Evolutionary conservation across 2,113 vertebrate genomes (phyloP).

Genomic region (Podarcis raffonei): DNA sequence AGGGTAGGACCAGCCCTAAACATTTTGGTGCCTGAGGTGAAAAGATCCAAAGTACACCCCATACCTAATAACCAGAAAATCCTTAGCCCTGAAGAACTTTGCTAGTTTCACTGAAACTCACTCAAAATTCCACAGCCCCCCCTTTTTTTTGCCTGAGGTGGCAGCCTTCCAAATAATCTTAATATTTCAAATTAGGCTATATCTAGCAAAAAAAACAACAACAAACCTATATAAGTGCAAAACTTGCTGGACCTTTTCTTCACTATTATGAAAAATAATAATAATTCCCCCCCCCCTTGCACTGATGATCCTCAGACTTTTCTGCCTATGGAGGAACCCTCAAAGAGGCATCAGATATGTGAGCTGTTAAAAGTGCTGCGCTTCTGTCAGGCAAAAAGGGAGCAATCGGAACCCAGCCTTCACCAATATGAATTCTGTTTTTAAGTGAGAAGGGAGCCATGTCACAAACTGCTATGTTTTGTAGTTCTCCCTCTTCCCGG

Average conservation of each 20-base stretch:
- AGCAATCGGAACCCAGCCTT: neutral
- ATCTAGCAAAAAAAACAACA: neutral
- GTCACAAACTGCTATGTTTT: neutral
- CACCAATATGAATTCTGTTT: slow-evolving; percentile 4
- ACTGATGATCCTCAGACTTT: neutral
- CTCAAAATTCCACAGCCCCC: neutral
- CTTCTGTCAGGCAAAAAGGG: neutral
- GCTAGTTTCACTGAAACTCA: neutral
- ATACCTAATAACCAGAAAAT: neutral
- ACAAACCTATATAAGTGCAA: neutral
- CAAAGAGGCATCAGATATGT: neutral
- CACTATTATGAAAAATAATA: neutral
- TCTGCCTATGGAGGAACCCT: neutral
- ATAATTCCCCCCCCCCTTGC: neutral
- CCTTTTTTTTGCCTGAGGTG: neutral
- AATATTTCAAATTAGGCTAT: neutral
- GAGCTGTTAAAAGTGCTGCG: slow-evolving; percentile 7
- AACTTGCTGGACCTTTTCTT: neutral
- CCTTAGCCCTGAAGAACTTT: neutral
- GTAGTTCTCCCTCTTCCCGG: neutral
- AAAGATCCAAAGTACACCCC: neutral
- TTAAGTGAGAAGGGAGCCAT: slow-evolving; percentile 39
- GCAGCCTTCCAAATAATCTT: neutral
- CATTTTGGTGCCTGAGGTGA: neutral
- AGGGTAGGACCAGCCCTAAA: neutral